Evolutionary conservation across 2,888 invertebrate species (phyloP), one percentile per base, ranked within the genome.

Genomic region (Zygothrica quintamaculata): DNA sequence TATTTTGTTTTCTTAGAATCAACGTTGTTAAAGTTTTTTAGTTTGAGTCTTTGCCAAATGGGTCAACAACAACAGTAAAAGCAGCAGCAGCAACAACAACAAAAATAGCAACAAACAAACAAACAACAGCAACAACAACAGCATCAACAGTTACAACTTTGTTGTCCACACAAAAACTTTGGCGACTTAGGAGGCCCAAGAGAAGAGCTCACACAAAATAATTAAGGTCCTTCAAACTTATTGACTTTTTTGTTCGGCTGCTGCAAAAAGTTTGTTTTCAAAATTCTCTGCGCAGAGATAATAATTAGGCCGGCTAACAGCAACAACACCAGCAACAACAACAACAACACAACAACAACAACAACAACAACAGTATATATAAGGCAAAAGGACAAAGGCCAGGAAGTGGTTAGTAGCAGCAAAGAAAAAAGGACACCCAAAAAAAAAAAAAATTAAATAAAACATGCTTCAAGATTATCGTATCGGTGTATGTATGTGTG

Each of bases 141-240:
- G 8, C 1, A 9, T 1, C 36, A 12, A 36, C 36, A 8, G 15
- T 36, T 44, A 42, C 52, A 73, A 55, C 77, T 55, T 77, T 52
- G 50, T 42, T 57, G 50, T 34, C 48, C 47, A 43, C 40, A 62
- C 29, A 67, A 50, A 76, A 67, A 76, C 73, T 79, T 73, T 61
- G 48, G 25, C 34, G 47, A 33, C 31, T 16, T 34, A 57, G 42
- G 39, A 57, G 42, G 39, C 18, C n/a, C 31, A 53, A 46, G 12
- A 51, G 65, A 52, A 42, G 50, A 52, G 40, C 43, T 50, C 36
- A 50, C 44, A 53, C 48, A 70, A 75, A 74, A 85, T 80, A 81
- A 85, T 85, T 84, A 85, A 80, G 81, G 77, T 60, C 73, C 71
- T 74, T 74, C 59, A 74, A 76, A 66, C 66, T 79, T 85, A 85